phyloP scores from a whole-genome alignment of 2,113 vertebrate genomes.

The Boleophthalmus pectinirostris region DNA sequence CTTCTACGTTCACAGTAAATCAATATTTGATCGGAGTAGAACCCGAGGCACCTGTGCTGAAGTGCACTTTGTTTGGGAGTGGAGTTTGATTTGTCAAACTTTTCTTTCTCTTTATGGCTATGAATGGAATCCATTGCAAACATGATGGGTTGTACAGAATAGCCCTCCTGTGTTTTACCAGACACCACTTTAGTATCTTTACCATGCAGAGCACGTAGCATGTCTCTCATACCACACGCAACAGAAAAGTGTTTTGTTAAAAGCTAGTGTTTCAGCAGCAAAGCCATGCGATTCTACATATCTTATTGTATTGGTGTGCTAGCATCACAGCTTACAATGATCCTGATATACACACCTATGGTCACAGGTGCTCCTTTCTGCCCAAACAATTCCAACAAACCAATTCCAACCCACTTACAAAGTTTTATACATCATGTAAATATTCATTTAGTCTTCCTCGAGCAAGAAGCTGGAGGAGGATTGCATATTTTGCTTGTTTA shows the following conservation, averaged over 20 bases:
- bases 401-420: constrained; percentile 50
- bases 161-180: constrained; percentile 47
- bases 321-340: constrained; percentile 65
- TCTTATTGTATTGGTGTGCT: constrained; percentile 55
- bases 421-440: constrained; percentile 37
- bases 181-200: constrained; percentile 51
- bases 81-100: constrained; percentile 61
- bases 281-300: constrained; percentile 72
- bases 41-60: constrained; percentile 83
- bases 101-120: constrained; percentile 69
- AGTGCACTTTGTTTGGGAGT: constrained; percentile 82
- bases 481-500: constrained; percentile 75
- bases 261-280: constrained; percentile 61
- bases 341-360: constrained; percentile 59
- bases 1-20: constrained; percentile 70
- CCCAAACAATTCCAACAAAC: constrained; percentile 43
- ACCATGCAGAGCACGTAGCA: constrained; percentile 79
- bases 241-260: constrained; percentile 41
- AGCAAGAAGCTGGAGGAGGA: constrained; percentile 45
- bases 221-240: constrained; percentile 67
- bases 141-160: constrained; percentile 50
- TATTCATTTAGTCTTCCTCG: constrained; percentile 45
- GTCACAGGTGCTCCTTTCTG: constrained; percentile 68
- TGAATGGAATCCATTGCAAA: constrained; percentile 65
- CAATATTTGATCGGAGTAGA: constrained; percentile 58